These are phyloP conservation scores for Drosophila lacteicornis DNA, from an alignment of 1,140 invertebrate species.

Conservation along the genomic window DNA sequence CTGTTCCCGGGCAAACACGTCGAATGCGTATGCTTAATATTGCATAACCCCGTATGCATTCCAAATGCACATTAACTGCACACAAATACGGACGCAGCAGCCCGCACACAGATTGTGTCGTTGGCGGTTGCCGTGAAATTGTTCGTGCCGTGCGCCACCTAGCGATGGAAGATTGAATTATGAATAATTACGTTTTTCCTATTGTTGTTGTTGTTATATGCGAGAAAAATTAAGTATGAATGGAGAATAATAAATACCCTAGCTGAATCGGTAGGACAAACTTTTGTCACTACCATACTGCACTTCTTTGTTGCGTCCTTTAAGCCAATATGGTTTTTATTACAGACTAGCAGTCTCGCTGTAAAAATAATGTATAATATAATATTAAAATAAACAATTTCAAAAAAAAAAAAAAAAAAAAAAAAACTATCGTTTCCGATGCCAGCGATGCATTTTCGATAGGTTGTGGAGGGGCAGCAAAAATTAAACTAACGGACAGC, in stretches of 20 bases:
- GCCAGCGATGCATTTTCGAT: too few species aligned
- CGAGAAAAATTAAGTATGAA: background rate
- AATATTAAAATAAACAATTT: too few species aligned
- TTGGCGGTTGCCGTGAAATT: conserved; percentile 63
- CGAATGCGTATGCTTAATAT: conserved; percentile 75
- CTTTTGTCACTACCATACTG: too few species aligned
- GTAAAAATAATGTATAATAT: too few species aligned
- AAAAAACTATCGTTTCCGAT: too few species aligned
- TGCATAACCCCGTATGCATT: conserved; percentile 74
- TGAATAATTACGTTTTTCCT: conserved; percentile 72
- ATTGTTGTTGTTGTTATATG: background rate
- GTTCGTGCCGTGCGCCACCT: conserved; percentile 53
- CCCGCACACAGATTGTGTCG: conserved; percentile 37
- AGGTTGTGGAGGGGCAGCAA: too few species aligned
- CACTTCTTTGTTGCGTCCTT: too few species aligned
- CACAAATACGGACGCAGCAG: conserved; percentile 31
- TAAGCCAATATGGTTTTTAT: too few species aligned
- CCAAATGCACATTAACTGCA: conserved; percentile 80
- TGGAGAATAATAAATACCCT: conserved; percentile 7
- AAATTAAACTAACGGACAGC: too few species aligned
- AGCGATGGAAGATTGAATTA: conserved; percentile 77
- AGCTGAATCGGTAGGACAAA: too few species aligned
- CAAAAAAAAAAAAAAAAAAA: too few species aligned
- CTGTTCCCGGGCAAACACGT: conserved; percentile 55
- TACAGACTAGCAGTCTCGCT: too few species aligned